A percentile compares a stretch with the other conserved stretches of the same genome.
phyloP scores from a whole-genome alignment of 2,113 vertebrate genomes.

The Vicugna pacos region DNA sequence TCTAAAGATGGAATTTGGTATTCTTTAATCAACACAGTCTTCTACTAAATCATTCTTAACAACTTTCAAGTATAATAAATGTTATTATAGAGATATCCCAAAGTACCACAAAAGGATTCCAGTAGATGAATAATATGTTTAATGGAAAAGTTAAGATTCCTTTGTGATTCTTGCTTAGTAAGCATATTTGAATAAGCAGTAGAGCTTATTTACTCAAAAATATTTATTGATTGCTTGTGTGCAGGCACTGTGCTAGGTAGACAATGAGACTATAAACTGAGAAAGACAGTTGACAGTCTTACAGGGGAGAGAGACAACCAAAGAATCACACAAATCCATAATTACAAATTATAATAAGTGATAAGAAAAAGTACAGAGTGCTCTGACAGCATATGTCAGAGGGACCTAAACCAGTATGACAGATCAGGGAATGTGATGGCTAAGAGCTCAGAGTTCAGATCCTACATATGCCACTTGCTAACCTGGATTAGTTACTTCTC shows the following conservation, averaged over 20 bases:
- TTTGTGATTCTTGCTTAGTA: slow-evolving; percentile 30
- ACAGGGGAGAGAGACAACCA: neutral
- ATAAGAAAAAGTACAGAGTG: neutral
- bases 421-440: neutral
- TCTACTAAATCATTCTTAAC: neutral
- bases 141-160: slow-evolving; percentile 11
- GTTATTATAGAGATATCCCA: neutral
- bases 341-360: neutral
- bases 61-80: slow-evolving; percentile 39
- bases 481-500: neutral
- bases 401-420: neutral
- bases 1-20: neutral
- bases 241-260: neutral
- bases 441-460: slow-evolving; percentile 5
- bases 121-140: neutral
- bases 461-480: neutral
- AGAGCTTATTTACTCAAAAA: slow-evolving; percentile 39
- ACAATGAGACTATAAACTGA: neutral
- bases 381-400: neutral
- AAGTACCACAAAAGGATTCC: slow-evolving; percentile 34
- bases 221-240: slow-evolving; percentile 34
- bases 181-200: neutral
- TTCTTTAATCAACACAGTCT: slow-evolving; percentile 22
- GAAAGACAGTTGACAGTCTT: neutral
- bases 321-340: neutral